Base-by-base conservation (phyloP, 2,113 vertebrate genomes). In the Pachycephala philippinensis region DNA sequence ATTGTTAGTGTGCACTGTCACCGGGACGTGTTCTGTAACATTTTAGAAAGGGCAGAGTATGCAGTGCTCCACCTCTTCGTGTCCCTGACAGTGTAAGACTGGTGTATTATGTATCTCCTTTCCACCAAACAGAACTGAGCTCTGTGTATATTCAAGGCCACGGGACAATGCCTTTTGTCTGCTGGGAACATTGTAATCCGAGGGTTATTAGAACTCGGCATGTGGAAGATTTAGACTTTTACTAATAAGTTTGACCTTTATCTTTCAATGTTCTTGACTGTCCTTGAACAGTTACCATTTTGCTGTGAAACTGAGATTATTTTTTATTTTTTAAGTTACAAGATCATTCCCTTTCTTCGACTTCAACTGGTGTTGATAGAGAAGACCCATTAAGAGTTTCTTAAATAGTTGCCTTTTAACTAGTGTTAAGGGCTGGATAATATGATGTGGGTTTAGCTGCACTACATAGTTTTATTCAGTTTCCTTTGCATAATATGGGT, bases 181-280 rank as follows among this genome's bases (percentile, higher is more conserved):
- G 31, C 69, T 75, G 49, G 71, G 94, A 93, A 91, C 71, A 77
- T 70, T 91, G 82, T 84, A 88, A 84, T 95, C 74, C 0, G 0
- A 64, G 9, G 16, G 33, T 59, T 96, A 69, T 94, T 91, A 90
- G 91, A 78, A 57, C 17, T 64, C 1, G 12, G n/a, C 45, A 72
- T 81, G 69, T 72, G 27, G 39, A 90, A 90, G 37, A 64, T 94
- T 93, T 81, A 86, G 78, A 27, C 21, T 79, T 88, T 88, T 84
- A 40, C 47, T 96, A 90, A 71, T 70, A 96, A 75, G 42, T 87
- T 91, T 94, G 94, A 96, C 90, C 84, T 93, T 96, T 95, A 84
- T 75, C 64, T 92, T 95, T 87, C 72, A 65, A 15, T 84, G 47
- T 66, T 93, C 77, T 93, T 92, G 56, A 53, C 42, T 68, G 76